A percentile compares a stretch with the other conserved stretches of the same genome.
Conservation (phyloP, 1,140 invertebrate genomes). For the Nylanderia fulva region DNA sequence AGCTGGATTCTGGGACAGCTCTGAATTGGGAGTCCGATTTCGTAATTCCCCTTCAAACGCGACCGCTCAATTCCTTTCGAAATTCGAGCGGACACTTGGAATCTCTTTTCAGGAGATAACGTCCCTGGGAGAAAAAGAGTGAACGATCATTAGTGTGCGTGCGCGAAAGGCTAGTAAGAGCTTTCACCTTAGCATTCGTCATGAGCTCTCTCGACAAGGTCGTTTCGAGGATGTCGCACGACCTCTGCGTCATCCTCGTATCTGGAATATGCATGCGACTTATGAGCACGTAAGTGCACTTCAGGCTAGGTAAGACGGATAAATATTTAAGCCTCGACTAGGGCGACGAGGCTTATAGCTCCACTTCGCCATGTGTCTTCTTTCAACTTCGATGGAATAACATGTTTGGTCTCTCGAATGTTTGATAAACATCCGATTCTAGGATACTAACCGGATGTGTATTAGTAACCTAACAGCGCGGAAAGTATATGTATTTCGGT, state of each 20-base stretch:
- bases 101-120: constrained; percentile 20
- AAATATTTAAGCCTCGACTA: constrained; percentile 62
- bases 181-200: constrained; percentile 71
- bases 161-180: constrained; percentile 63
- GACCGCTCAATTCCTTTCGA: background rate
- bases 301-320: constrained; percentile 1
- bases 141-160: constrained; percentile 41
- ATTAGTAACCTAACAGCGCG: background rate
- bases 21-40: background rate
- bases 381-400: constrained; percentile 1
- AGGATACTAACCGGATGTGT: background rate
- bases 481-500: no score
- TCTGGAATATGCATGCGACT: constrained; percentile 60
- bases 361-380: background rate
- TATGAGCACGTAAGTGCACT: constrained; percentile 15
- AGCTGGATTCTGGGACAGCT: background rate
- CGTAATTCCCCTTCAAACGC: background rate
- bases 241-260: constrained; percentile 67
- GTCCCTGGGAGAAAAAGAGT: constrained; percentile 36
- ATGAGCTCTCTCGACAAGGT: constrained; percentile 62
- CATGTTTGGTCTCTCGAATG: background rate
- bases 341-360: constrained; percentile 4
- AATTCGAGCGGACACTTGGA: background rate
- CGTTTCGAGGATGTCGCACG: constrained; percentile 68
- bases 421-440: background rate